These are phyloP conservation scores for Embiotoca jacksoni DNA, from an alignment of 2,113 vertebrate species.

Conservation along the genomic window DNA sequence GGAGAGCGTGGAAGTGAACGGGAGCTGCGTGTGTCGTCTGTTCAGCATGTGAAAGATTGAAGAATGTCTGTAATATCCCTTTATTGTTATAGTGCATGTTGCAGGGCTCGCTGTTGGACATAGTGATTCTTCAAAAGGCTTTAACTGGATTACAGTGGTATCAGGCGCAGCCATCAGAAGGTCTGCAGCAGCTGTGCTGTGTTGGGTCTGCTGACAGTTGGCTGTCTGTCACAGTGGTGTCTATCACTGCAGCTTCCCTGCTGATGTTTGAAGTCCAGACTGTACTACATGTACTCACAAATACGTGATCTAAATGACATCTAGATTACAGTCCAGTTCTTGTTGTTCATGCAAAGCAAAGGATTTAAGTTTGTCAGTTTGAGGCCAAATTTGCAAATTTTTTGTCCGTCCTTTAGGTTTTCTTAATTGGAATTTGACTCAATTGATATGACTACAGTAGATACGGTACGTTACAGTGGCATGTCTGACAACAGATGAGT, in stretches of 20 bases:
- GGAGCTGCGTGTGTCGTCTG: conserved; percentile 36
- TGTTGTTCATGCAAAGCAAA: conserved; percentile 2
- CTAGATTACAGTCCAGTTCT: not conserved
- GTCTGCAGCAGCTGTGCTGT: conserved; percentile 67
- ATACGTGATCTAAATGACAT: conserved; percentile 19
- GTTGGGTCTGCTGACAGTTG: conserved; percentile 50
- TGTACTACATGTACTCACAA: conserved; percentile 4
- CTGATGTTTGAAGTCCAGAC: conserved; percentile 28
- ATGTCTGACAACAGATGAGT: conserved; percentile 9
- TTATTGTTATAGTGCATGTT: conserved; percentile 78
- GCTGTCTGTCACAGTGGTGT: conserved; percentile 45
- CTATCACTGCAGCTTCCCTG: conserved; percentile 37
- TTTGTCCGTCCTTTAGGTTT: not conserved
- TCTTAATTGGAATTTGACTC: conserved; percentile 3
- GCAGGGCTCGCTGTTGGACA: conserved; percentile 69
- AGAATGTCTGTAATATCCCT: conserved; percentile 79
- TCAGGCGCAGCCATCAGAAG: conserved; percentile 72
- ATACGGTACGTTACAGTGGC: not conserved
- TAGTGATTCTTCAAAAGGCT: conserved; percentile 78
- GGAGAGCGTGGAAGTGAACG: conserved; percentile 29
- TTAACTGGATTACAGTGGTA: conserved; percentile 76
- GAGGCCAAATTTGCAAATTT: not conserved
- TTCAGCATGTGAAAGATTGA: conserved; percentile 54
- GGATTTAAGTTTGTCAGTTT: not conserved
- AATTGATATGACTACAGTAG: not conserved